Evolutionary conservation across 2,113 vertebrate genomes (phyloP), one percentile per base, ranked within the genome.

Genomic region (Ivindomyrus marchei): DNA sequence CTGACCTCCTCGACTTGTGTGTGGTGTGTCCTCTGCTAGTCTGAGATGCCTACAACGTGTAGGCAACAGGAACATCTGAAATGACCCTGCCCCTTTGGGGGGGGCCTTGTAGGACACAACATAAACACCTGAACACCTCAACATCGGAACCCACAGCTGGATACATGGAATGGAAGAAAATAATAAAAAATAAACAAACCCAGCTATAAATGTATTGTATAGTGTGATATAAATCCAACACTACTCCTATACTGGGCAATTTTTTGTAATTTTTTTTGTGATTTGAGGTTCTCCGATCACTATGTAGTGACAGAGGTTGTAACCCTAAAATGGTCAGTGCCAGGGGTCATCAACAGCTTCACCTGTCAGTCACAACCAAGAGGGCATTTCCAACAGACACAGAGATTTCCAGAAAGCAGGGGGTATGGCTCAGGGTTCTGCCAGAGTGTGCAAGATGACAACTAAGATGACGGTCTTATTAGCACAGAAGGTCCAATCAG

Each of bases 401-500:
- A 92, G 70, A 90, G 93, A 93, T 90, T 90, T 49, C 74, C 15
- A 66, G 62, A 42, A 58, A 89, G 91, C 89, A 89, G 85, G 91
- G 91, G 86, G 62, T 91, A 87, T 58, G 27, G 15, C 83, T 85
- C 84, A 1, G 90, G 88, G 90, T 62, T 74, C 58, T 88, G 62
- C 5, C 15, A 36, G 77, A 11, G 80, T 62, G 92, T 93, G 88
- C 27, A 90, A 90, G 90, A 92, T 93, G 92, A 92, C 91, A 88
- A 93, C 94, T 93, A 92, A 95, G 94, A 95, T 94, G 92, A 90
- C 9, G 36, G 88, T 90, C 90, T 93, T 95, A 94, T 95, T 95
- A 95, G 94, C 94, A 95, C 96, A 96, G 93, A 94, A 96, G 95
- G 94, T 94, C 95, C 92, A 92, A 94, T 96, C 95, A 95, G 92